Base-by-base conservation (phyloP, 2,113 vertebrate genomes). In the Gavialis gangeticus region DNA sequence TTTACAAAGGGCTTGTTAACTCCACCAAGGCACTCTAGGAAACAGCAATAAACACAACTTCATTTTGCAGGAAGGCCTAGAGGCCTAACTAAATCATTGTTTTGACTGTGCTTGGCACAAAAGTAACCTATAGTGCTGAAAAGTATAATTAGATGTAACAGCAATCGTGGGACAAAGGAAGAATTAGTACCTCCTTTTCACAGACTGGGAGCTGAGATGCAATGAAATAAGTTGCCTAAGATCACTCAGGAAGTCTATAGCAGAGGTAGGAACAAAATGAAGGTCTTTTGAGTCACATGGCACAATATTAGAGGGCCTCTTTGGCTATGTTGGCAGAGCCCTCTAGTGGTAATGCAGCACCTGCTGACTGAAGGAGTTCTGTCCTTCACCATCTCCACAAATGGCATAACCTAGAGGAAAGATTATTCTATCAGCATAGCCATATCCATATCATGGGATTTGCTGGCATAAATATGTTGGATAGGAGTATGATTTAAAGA, bases 391-490 rank as follows among this genome's bases (percentile, higher is more conserved):
- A 92, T 54, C 91, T 82, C 92, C 82, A 85, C 93, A 75, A 96
- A 96, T 7, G 2, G 75, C 80, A 91, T 92, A 86, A 94, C 85
- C 89, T 92, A 88, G 96, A 87, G 93, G 91, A 96, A 96, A 85
- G 34, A 4, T 85, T 86, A 78, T 86, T 91, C 95, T 89, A 46
- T 76, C 75, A 78, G 27, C 34, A 64, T 19, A n/a, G 87, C 83
- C 92, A 85, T 92, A 88, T 69, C 75, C 69, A 92, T 85, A 95
- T 95, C 94, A 89, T 82, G 83, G 76, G 89, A 86, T 94, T n/a
- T 82, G 81, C 92, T 96, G 66, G 81, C 91, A 88, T 94, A 96
- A 91, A 75, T 82, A 46, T 64, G 87, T 60, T 91, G 85, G 63
- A 63, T 82, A 62, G 90, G 75, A 46, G 46, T 46, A 46, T 81